phyloP scores from a whole-genome alignment of 2,113 vertebrate species.

The Tricholaema leucomelas region DNA sequence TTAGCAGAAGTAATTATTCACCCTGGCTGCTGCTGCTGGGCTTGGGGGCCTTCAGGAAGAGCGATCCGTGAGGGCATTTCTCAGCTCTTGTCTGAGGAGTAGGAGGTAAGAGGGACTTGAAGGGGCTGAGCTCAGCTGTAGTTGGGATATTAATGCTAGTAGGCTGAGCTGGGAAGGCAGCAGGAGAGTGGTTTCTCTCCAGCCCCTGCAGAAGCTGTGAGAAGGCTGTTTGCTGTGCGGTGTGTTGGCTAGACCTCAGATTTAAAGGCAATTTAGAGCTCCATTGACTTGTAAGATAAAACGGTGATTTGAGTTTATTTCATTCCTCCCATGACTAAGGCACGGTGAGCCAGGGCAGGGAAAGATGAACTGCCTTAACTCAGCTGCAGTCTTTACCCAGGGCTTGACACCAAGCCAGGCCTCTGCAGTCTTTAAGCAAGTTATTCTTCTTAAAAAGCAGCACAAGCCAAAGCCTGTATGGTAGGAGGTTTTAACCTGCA shows the following conservation, averaged over 20 bases:
- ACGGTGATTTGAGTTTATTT: conserved; percentile 40
- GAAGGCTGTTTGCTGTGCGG: not conserved
- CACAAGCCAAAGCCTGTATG: not conserved
- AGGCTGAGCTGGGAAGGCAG: not conserved
- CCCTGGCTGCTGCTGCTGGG: not conserved
- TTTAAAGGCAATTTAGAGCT: conserved; percentile 70
- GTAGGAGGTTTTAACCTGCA: not conserved
- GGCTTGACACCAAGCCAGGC: not conserved
- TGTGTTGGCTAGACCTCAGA: not conserved
- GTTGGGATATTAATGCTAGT: not conserved
- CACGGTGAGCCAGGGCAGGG: not conserved
- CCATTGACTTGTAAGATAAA: conserved; percentile 55
- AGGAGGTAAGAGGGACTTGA: not conserved
- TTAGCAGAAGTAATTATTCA: not conserved
- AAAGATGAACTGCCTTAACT: not conserved
- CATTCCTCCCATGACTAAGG: not conserved
- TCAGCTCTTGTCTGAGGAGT: not conserved
- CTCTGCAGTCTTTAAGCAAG: not conserved
- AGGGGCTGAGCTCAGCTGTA: not conserved
- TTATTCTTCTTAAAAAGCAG: not conserved
- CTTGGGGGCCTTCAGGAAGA: not conserved
- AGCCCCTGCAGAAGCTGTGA: not conserved
- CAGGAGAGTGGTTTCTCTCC: not conserved
- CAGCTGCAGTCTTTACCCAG: not conserved
- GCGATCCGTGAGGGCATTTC: not conserved